phyloP scores from a whole-genome alignment of 2,113 vertebrate genomes.

The Nycticebus coucang region DNA sequence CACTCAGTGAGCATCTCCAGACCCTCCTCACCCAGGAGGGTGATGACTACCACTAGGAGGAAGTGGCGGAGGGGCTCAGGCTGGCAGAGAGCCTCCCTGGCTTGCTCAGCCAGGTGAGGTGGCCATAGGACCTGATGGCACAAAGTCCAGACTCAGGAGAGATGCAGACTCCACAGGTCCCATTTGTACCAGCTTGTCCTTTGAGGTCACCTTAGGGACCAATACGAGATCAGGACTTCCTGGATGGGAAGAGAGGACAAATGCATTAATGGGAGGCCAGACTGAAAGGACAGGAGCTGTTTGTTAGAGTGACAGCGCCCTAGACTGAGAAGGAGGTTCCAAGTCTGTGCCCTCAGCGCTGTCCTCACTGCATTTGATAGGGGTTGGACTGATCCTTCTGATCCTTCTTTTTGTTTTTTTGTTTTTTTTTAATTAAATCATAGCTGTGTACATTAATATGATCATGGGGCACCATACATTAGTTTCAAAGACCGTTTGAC shows the following conservation, averaged over 20 bases:
- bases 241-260: neutral
- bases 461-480: no score
- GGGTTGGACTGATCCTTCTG: no score
- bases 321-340: no score
- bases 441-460: no score
- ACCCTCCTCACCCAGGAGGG: conserved; percentile 89
- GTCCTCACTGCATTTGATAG: no score
- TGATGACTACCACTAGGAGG: conserved; percentile 90
- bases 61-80: conserved; percentile 87
- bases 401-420: no score
- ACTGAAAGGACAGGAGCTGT: no score
- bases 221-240: neutral
- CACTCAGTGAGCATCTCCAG: conserved; percentile 90
- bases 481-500: no score
- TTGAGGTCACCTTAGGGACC: neutral
- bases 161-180: no score
- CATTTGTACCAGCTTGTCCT: neutral
- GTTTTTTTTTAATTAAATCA: no score
- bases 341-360: no score
- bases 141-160: neutral
- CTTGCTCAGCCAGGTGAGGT: conserved; percentile 89
- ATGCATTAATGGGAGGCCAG: rapidly evolving
- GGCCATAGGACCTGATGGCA: rapidly evolving
- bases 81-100: conserved; percentile 84
- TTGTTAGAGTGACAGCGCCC: neutral